Base-by-base conservation (phyloP, 2,888 invertebrate species). In the Hyposoter didymator region DNA sequence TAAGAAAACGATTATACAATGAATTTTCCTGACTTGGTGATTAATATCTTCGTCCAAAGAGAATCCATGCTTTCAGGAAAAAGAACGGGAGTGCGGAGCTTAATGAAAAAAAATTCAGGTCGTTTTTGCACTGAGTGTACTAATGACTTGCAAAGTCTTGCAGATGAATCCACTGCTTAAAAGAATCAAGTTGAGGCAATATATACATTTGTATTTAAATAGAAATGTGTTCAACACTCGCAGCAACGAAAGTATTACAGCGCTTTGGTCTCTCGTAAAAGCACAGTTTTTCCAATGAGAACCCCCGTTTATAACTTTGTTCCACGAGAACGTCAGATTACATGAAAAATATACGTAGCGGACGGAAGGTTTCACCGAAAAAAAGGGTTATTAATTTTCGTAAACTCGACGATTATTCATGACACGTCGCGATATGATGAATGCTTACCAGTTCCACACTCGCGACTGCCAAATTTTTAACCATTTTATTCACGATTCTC, bases 361-460 rank as follows among this genome's bases (percentile, higher is more conserved):
- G 47, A 73, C 49, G 70, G 47, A 17, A 22, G 28, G 39, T 73
- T 84, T 72, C 49, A 35, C 74, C 72, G 55, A 72, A 72, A 80
- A 76, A 78, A 81, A 47, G 74, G 62, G 62, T 70, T 70, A 81
- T 81, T 84, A 80, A 84, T 84, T 80, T 80, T 80, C 80, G 70
- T 70, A 66, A 43, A 45, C 75, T 39, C 43, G 76, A 76, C 80
- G 76, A 80, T 80, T 76, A 80, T 84, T 84, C 80, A 84, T 76
- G 52, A 72, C 62, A 64, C 73, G 72, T 84, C 76, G 47, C 45
- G 70, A 76, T 78, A 55, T 80, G 80, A 84, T 76, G 55, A 72
- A 80, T 84, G 72, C 80, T 72, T 72, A 55, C 49, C 52, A 52
- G 79, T 64, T 80, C 59, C 43, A 80, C 39, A 78, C 76, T 66